phyloP scores from a whole-genome alignment of 1,140 invertebrate genomes.

The Planococcus citri region DNA sequence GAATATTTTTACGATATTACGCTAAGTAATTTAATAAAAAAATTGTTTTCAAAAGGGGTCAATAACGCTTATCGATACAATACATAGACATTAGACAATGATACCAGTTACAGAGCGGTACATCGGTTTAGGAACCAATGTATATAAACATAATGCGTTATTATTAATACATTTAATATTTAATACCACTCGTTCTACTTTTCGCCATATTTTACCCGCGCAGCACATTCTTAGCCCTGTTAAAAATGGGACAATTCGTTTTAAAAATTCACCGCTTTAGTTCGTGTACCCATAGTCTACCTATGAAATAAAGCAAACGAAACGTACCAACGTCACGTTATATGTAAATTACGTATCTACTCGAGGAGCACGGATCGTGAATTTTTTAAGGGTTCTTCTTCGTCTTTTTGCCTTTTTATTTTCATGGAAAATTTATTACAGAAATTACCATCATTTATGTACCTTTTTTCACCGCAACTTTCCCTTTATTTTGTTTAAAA shows the following conservation, averaged over 20 bases:
- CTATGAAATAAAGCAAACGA: not conserved
- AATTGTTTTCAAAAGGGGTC: no score
- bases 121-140: not conserved
- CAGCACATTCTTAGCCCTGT: slow-evolving; percentile 1
- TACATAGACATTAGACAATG: no score
- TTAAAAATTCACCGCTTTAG: slow-evolving; percentile 1
- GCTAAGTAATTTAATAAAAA: no score
- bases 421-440: no score
- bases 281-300: no score
- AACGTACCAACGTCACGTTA: not conserved
- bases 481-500: no score
- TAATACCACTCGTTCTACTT: not conserved
- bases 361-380: not conserved
- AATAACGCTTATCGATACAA: no score
- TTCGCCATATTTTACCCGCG: not conserved
- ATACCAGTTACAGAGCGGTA: slow-evolving; percentile 1
- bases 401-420: no score
- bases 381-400: not conserved
- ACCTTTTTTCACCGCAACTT: no score
- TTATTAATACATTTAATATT: not conserved
- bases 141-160: not conserved
- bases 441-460: no score
- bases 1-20: no score
- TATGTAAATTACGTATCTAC: not conserved
- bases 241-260: not conserved